phyloP scores from a whole-genome alignment of 2,113 vertebrate species.

The Actenoides lindsayi region DNA sequence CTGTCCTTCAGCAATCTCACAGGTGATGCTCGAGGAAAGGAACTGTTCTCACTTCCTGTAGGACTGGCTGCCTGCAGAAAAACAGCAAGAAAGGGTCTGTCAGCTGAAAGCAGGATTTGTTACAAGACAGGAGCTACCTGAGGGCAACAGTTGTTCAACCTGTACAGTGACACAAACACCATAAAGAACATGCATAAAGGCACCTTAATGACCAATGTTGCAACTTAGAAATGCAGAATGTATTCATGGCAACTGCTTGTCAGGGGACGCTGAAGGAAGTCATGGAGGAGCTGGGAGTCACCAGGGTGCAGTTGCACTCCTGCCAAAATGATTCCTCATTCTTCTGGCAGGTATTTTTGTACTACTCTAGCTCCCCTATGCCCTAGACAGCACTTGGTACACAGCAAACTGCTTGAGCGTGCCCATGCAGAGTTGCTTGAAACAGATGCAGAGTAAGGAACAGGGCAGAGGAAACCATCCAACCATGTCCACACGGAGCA shows the following conservation, averaged over 20 bases:
- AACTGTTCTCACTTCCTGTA: conserved; percentile 85
- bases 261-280: neutral
- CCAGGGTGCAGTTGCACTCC: neutral
- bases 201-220: neutral
- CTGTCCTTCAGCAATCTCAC: conserved; percentile 18
- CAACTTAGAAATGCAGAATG: neutral
- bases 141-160: neutral
- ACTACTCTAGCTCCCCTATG: neutral
- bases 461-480: neutral
- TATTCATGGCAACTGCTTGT: neutral
- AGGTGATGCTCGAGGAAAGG: conserved; percentile 52
- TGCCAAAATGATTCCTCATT: neutral
- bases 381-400: neutral
- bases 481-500: neutral
- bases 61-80: conserved; percentile 81
- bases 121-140: neutral
- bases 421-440: neutral
- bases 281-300: neutral
- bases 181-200: neutral
- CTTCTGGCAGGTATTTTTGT: neutral
- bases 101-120: neutral
- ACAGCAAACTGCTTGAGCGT: neutral
- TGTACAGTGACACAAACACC: neutral
- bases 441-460: neutral
- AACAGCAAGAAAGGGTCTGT: conserved; percentile 14